A percentile compares a stretch with the other conserved stretches of the same genome.
Conservation (phyloP, 2,797 vertebrate genomes). For the Arvicola amphibius region DNA sequence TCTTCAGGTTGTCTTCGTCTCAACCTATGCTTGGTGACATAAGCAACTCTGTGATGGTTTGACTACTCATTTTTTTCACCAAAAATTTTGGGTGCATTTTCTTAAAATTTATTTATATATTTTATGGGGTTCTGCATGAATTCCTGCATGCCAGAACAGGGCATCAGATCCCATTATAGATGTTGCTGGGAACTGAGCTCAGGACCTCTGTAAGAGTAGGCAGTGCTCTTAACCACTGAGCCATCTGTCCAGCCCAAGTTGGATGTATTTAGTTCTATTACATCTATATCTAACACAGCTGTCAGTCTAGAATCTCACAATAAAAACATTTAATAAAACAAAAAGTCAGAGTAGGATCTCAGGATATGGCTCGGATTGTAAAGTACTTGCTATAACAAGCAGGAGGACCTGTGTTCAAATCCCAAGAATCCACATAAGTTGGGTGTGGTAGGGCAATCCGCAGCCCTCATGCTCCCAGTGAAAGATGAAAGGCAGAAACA, state of each 20-base stretch:
- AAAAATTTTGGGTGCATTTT: constrained; percentile 11
- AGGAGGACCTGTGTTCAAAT: neutral
- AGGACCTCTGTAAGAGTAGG: neutral
- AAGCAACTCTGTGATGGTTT: neutral
- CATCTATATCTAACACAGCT: neutral
- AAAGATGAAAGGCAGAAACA: neutral
- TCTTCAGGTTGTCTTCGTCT: constrained; percentile 10
- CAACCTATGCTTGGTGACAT: neutral
- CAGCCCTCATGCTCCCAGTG: neutral
- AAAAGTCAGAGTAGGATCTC: neutral
- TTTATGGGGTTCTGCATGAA: neutral
- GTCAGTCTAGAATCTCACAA: neutral
- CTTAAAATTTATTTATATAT: neutral
- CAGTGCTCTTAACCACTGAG: neutral
- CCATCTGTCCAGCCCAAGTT: neutral
- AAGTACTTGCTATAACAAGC: neutral
- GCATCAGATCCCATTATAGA: neutral
- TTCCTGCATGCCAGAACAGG: neutral
- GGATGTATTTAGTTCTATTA: neutral
- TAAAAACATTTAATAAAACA: neutral
- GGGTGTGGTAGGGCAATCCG: neutral
- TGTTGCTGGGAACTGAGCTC: neutral
- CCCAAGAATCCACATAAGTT: neutral
- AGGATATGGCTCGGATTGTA: neutral
- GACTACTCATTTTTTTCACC: neutral